phyloP scores from a whole-genome alignment of 2,888 invertebrate genomes.

The Ernsta delagoae region DNA sequence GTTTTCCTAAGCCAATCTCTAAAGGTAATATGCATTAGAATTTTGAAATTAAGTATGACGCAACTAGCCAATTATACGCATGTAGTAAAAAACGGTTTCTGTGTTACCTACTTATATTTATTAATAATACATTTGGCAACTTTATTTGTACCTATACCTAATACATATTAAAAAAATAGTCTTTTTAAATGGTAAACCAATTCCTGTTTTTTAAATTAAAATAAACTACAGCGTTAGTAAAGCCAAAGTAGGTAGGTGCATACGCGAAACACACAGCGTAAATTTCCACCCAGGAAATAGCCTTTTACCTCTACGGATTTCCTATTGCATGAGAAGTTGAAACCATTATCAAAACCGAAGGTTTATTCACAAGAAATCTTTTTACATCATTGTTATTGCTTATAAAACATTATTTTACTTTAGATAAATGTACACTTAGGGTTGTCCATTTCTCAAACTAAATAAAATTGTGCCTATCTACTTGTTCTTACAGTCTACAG shows the following conservation, averaged over 20 bases:
- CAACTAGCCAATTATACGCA: no score
- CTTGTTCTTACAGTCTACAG: no score
- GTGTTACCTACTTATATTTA: no score
- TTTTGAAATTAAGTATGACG: no score
- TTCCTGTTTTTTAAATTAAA: no score
- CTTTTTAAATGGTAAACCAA: not conserved
- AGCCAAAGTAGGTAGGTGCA: no score
- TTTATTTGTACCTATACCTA: no score
- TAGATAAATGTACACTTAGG: no score
- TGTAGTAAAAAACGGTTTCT: no score
- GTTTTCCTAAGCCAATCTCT: no score
- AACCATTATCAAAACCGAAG: not conserved
- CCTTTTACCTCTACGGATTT: constrained; percentile 53
- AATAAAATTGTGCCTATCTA: not conserved
- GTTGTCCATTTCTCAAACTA: not conserved
- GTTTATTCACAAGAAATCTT: not conserved
- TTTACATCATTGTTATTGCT: not conserved
- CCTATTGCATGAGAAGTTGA: constrained; percentile 57
- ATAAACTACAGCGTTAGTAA: no score
- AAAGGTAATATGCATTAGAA: no score
- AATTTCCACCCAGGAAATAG: constrained; percentile 39
- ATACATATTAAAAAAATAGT: not conserved
- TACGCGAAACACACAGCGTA: not conserved
- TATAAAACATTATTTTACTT: not conserved
- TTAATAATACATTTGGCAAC: not conserved